phyloP scores from a whole-genome alignment of 2,113 vertebrate genomes.

The Brienomyrus brachyistius region DNA sequence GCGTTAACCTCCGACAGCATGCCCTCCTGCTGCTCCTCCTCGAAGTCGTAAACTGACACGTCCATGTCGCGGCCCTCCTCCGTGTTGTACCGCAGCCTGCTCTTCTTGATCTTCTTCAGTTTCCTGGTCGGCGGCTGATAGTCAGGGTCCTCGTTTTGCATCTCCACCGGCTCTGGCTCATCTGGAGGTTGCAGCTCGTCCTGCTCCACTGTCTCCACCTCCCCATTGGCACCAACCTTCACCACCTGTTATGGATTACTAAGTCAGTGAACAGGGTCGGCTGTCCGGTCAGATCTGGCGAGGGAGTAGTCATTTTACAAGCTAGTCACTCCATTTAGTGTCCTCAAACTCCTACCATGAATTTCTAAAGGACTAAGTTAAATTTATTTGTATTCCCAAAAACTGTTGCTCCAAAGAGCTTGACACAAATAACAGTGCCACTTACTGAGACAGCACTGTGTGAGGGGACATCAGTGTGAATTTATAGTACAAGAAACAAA shows the following conservation, averaged over 20 bases:
- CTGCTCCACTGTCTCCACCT: conserved; percentile 94
- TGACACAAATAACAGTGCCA: not conserved
- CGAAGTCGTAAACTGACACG: conserved; percentile 94
- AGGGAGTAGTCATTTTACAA: not conserved
- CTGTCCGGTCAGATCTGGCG: not conserved
- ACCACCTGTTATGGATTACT: conserved; percentile 64
- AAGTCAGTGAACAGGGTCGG: not conserved
- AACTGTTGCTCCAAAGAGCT: not conserved
- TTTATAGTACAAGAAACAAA: not conserved
- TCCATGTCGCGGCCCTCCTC: conserved; percentile 95
- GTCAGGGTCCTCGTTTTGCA: conserved; percentile 82
- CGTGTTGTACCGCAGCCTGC: conserved; percentile 81
- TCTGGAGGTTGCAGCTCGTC: conserved; percentile 60
- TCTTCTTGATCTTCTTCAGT: conserved; percentile 86
- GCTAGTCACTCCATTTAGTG: not conserved
- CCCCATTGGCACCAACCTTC: conserved; percentile 92
- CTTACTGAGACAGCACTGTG: not conserved
- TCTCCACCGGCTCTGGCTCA: conserved; percentile 39
- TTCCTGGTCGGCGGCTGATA: conserved; percentile 86
- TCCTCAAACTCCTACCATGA: not conserved
- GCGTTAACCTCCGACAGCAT: conserved; percentile 92
- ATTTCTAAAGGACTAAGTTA: not conserved
- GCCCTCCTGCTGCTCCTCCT: conserved; percentile 95
- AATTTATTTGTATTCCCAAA: not conserved
- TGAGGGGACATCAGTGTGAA: not conserved